Percentiles rank a stretch among this genome's conserved stretches.
phyloP scores from a whole-genome alignment of 2,888 invertebrate species.

The Dolomedes plantarius region DNA sequence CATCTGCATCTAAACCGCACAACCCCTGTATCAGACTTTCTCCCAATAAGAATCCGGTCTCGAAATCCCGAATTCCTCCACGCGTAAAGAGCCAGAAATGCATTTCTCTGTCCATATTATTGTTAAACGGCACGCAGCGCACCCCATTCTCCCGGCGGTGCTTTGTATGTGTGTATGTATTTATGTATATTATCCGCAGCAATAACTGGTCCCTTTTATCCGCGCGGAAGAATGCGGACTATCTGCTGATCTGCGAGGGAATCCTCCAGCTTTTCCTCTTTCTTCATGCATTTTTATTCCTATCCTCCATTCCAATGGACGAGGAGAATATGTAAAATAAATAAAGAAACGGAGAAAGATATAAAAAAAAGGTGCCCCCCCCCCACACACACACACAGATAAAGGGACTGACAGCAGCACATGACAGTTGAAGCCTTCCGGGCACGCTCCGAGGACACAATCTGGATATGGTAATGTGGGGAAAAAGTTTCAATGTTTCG shows the following conservation, averaged over 20 bases:
- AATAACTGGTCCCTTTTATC: slow-evolving; percentile 58
- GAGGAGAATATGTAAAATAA: slow-evolving; percentile 68
- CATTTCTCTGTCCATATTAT: slow-evolving; percentile 60
- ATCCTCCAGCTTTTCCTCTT: slow-evolving; percentile 46
- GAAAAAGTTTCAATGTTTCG: slow-evolving; percentile 56
- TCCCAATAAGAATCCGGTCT: not conserved
- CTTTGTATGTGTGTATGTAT: slow-evolving; percentile 69
- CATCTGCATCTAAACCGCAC: not conserved
- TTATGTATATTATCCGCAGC: slow-evolving; percentile 70
- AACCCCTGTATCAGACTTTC: not conserved
- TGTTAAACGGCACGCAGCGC: slow-evolving; percentile 54
- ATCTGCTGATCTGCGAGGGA: slow-evolving; percentile 36
- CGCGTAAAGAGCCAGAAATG: slow-evolving; percentile 43
- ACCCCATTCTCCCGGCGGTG: slow-evolving; percentile 58
- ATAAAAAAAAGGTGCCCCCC: slow-evolving; percentile 38
- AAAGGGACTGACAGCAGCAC: slow-evolving; percentile 54
- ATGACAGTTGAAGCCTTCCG: slow-evolving; percentile 42
- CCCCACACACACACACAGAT: slow-evolving; percentile 31
- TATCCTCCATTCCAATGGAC: slow-evolving; percentile 19
- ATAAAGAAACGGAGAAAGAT: slow-evolving; percentile 41
- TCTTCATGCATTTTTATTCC: slow-evolving; percentile 36
- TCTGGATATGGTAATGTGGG: slow-evolving; percentile 57
- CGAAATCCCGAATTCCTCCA: slow-evolving; percentile 50
- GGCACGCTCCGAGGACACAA: slow-evolving; percentile 39
- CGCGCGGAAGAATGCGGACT: slow-evolving; percentile 45